These are phyloP conservation scores for Ophiodon elongatus DNA, from an alignment of 2,113 vertebrate species.

Conservation along the genomic window DNA sequence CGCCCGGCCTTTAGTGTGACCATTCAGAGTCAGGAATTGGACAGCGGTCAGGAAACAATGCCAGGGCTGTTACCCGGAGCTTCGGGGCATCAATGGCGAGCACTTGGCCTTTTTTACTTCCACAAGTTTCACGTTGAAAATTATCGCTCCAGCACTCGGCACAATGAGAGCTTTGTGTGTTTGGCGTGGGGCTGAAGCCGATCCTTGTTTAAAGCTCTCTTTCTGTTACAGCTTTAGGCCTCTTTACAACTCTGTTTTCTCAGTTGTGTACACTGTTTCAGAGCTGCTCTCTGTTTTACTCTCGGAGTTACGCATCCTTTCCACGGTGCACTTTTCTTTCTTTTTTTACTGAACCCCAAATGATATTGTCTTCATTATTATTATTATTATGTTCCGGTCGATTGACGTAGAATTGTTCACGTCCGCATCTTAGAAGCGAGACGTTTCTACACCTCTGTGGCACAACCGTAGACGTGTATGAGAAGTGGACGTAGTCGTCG, in stretches of 20 bases:
- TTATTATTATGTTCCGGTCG: too few species aligned
- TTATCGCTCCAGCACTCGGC: conserved; percentile 22
- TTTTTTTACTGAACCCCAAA: background rate
- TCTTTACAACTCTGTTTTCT: conserved; percentile 34
- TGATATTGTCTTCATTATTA: background rate
- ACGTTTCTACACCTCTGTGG: too few species aligned
- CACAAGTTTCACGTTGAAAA: conserved; percentile 51
- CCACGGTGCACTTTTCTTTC: too few species aligned
- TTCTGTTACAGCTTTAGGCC: conserved; percentile 25
- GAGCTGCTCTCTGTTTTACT: background rate
- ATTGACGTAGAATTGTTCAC: too few species aligned
- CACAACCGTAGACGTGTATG: too few species aligned
- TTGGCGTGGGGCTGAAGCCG: conserved; percentile 18
- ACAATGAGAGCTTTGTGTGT: conserved; percentile 65
- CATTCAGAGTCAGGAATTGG: conserved; percentile 33
- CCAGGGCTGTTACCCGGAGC: conserved; percentile 52
- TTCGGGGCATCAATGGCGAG: conserved; percentile 41
- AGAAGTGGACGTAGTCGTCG: too few species aligned
- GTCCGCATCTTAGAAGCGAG: too few species aligned
- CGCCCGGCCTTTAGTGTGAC: conserved; percentile 22
- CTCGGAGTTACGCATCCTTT: background rate
- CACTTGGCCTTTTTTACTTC: conserved; percentile 51
- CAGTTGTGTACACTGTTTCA: conserved; percentile 19
- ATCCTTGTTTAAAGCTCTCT: conserved; percentile 25
- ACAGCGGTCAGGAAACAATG: conserved; percentile 48